Conservation (phyloP, 2,888 invertebrate genomes). For the Anticlea derivata region DNA sequence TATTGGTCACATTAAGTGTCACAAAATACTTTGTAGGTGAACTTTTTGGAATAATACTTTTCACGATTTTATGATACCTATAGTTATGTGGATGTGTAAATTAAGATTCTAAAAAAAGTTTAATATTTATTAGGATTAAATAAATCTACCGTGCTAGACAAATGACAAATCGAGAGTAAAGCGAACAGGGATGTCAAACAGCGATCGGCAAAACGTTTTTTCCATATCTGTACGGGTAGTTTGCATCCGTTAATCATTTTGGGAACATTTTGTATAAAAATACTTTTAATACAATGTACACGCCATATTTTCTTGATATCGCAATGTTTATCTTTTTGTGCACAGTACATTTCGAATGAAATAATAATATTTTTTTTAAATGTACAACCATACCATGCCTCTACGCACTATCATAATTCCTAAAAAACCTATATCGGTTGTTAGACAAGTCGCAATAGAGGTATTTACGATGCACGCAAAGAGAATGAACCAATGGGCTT, state of each 20-base stretch:
- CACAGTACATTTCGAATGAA: constrained; percentile 7
- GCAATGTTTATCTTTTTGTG: constrained; percentile 3
- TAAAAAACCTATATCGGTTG: too few species aligned
- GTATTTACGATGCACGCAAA: too few species aligned
- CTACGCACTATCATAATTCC: too few species aligned
- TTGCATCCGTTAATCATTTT: too few species aligned
- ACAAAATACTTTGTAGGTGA: constrained; percentile 24
- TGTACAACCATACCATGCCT: too few species aligned
- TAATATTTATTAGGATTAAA: background rate
- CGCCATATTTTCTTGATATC: background rate
- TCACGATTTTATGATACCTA: constrained; percentile 25
- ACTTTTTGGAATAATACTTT: constrained; percentile 27
- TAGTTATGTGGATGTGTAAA: constrained; percentile 13
- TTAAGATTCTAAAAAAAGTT: constrained; percentile 9
- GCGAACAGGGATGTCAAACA: too few species aligned
- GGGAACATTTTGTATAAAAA: too few species aligned
- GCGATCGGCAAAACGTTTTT: too few species aligned
- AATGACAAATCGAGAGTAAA: background rate
- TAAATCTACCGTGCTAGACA: background rate
- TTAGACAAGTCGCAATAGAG: too few species aligned
- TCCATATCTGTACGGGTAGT: too few species aligned
- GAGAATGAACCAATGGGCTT: too few species aligned
- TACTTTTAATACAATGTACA: background rate
- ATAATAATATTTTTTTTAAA: too few species aligned
- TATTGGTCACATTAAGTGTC: constrained; percentile 29